Conservation (phyloP, 2,888 invertebrate genomes). For the Eueremaeus valkanovi region DNA sequence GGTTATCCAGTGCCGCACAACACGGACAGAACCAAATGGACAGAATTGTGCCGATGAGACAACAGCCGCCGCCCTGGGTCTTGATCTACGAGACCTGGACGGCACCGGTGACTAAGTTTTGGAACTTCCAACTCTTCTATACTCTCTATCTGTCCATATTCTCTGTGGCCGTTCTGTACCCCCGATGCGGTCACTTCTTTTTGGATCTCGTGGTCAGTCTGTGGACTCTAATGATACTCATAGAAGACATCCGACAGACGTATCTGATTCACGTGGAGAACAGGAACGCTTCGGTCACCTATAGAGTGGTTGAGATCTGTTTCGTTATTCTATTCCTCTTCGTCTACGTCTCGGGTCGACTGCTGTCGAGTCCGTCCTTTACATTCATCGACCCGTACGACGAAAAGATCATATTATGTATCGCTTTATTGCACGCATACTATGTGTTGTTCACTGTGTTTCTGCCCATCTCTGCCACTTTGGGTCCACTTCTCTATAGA, state of each 20-base stretch:
- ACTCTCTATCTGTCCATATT: conserved; percentile 48
- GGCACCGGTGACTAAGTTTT: conserved; percentile 54
- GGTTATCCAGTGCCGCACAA: too few relatives aligned
- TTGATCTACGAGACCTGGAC: conserved; percentile 52
- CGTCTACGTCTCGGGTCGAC: conserved; percentile 47
- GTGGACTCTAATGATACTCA: conserved; percentile 47
- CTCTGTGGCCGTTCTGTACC: conserved; percentile 51
- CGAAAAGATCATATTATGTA: too few relatives aligned
- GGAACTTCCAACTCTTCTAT: conserved; percentile 52
- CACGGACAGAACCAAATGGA: too few relatives aligned
- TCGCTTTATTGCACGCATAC: conserved; percentile 55
- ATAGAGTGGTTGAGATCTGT: conserved; percentile 47
- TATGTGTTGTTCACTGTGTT: conserved; percentile 55
- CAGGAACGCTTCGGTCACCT: conserved; percentile 47
- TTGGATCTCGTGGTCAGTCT: conserved; percentile 50
- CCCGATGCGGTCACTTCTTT: conserved; percentile 52
- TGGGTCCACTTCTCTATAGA: conserved; percentile 55
- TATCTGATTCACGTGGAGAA: conserved; percentile 45
- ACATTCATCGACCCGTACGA: too few relatives aligned
- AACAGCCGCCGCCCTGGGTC: conserved; percentile 48
- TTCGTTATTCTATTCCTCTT: conserved; percentile 49
- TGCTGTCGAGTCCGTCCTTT: too few relatives aligned
- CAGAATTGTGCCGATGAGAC: too few relatives aligned
- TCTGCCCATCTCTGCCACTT: conserved; percentile 54
- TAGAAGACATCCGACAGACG: conserved; percentile 41